These are phyloP conservation scores for Ascidia mentula DNA, from an alignment of 23 tunicate genomes.

Conservation along the genomic window DNA sequence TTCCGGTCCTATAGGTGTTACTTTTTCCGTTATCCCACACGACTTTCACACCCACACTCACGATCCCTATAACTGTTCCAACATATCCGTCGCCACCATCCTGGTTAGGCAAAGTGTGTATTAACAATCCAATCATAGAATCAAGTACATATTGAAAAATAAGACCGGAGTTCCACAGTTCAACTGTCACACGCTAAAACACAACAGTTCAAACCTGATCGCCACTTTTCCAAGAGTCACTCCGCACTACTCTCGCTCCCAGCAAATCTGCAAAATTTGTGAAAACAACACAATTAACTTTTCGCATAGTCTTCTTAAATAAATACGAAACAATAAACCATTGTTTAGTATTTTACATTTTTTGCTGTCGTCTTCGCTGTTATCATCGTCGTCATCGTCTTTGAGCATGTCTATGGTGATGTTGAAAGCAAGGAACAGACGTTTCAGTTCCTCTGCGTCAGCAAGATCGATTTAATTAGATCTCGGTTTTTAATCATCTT, in stretches of 20 bases:
- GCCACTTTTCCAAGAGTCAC: neutral
- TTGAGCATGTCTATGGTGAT: neutral
- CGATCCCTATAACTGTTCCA: slow-evolving; percentile 38
- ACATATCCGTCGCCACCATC: slow-evolving; percentile 49
- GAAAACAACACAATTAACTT: no score
- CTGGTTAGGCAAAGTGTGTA: no score
- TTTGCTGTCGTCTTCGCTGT: neutral
- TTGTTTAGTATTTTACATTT: no score
- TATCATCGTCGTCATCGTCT: neutral
- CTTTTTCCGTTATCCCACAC: slow-evolving; percentile 36
- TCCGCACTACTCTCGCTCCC: neutral
- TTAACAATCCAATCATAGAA: no score
- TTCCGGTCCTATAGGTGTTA: slow-evolving; percentile 23
- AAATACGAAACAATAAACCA: no score
- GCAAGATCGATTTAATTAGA: no score
- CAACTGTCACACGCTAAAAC: no score
- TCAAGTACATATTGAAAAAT: no score
- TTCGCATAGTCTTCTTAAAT: no score
- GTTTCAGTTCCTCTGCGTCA: neutral
- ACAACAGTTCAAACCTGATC: slow-evolving; percentile 2
- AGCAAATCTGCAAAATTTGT: no score
- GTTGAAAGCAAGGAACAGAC: neutral
- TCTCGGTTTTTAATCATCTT: no score
- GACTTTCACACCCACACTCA: slow-evolving; percentile 1
- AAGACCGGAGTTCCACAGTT: no score